Conservation (phyloP, 1,140 invertebrate species). For the Drosophila obscura region DNA sequence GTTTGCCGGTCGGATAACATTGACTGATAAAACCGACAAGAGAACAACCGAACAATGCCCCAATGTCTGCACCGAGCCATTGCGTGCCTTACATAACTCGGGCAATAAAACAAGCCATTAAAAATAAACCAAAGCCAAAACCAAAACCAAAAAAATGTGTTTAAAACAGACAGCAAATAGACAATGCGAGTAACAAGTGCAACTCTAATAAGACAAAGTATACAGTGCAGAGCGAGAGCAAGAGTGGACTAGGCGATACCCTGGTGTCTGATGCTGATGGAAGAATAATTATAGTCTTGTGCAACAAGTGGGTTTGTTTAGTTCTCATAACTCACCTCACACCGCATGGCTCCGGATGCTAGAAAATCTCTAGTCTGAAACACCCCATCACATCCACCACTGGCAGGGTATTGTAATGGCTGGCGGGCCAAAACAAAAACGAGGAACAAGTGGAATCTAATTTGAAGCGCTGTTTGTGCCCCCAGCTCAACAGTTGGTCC, state of each 20-base stretch:
- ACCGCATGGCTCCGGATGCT: no score
- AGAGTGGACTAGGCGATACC: constrained; percentile 16
- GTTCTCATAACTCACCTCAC: no score
- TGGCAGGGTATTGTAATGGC: constrained; percentile 36
- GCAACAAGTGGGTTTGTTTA: no score
- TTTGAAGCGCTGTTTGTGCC: constrained; percentile 35
- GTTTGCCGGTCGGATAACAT: constrained; percentile 64
- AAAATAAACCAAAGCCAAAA: constrained; percentile 18
- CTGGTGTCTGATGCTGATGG: background rate
- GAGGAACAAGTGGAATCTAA: constrained; percentile 46
- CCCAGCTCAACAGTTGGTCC: constrained; percentile 47
- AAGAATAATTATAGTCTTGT: no score
- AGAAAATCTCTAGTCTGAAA: background rate
- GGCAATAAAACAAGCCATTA: constrained; percentile 35
- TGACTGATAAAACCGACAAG: constrained; percentile 61
- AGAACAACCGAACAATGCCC: constrained; percentile 33
- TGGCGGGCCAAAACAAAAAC: constrained; percentile 27
- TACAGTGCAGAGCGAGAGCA: background rate
- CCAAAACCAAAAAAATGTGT: constrained; percentile 34
- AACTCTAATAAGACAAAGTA: constrained; percentile 39
- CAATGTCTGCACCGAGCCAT: constrained; percentile 43
- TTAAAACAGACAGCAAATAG: constrained; percentile 32
- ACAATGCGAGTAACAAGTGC: constrained; percentile 40
- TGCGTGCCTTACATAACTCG: constrained; percentile 57
- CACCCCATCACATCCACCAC: background rate